Conservation (phyloP, 2,113 vertebrate species). For the Anthoscopus minutus region DNA sequence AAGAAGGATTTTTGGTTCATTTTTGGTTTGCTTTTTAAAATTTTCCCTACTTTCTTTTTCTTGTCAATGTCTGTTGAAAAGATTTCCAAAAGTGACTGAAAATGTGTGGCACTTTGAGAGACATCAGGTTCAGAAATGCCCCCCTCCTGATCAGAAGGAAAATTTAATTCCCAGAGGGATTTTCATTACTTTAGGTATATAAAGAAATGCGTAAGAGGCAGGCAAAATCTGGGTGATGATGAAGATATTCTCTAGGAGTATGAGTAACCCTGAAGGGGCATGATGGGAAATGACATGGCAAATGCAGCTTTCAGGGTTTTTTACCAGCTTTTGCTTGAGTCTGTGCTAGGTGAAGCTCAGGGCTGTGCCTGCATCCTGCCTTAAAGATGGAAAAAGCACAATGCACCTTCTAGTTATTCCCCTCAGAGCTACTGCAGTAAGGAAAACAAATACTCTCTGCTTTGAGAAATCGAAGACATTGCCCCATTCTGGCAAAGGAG, state of each 20-base stretch:
- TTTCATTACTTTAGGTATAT: neutral
- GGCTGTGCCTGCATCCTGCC: neutral
- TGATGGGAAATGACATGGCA: neutral
- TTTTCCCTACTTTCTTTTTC: neutral
- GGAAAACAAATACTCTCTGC: neutral
- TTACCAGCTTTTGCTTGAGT: neutral
- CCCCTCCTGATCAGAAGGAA: neutral
- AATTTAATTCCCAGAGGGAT: neutral
- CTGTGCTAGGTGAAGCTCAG: neutral
- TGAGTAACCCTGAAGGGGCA: neutral
- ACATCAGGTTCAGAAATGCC: neutral
- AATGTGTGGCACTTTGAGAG: neutral
- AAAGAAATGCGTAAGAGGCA: neutral
- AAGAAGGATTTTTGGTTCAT: neutral
- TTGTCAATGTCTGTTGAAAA: neutral
- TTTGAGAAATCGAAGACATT: neutral
- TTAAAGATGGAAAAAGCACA: neutral
- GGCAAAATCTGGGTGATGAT: neutral
- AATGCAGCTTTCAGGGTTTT: neutral
- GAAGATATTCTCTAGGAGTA: neutral
- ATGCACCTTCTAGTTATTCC: neutral
- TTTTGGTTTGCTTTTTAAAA: neutral
- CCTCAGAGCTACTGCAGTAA: neutral
- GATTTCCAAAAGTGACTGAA: neutral
- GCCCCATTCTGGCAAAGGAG: neutral